Conservation (phyloP, 2,113 vertebrate genomes). For the Chrysemys picta region DNA sequence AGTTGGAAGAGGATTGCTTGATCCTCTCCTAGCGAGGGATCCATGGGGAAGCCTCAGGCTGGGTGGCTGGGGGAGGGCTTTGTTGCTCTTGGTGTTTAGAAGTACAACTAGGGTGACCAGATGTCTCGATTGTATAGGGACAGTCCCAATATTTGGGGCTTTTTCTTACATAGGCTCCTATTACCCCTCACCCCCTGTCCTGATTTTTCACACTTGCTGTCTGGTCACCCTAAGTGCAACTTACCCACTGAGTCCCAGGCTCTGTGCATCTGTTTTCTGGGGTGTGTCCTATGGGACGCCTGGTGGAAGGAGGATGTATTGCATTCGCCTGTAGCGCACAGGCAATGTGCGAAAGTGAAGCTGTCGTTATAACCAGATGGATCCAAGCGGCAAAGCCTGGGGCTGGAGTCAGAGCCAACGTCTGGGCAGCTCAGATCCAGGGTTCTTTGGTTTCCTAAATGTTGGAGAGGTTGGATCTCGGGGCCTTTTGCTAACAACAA, state of each 20-base stretch:
- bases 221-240: too few relatives aligned
- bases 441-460: background rate
- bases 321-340: background rate
- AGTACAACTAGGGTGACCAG: background rate
- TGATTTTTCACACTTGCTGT: too few relatives aligned
- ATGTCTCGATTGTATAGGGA: too few relatives aligned
- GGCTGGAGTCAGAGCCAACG: background rate
- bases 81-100: background rate
- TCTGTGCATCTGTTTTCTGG: too few relatives aligned
- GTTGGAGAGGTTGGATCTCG: too few relatives aligned
- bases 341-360: too few relatives aligned
- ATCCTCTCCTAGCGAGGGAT: background rate
- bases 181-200: too few relatives aligned
- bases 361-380: background rate
- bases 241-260: background rate
- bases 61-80: background rate
- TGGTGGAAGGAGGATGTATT: background rate
- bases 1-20: too few relatives aligned
- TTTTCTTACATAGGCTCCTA: too few relatives aligned
- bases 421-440: background rate
- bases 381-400: background rate
- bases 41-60: too few relatives aligned
- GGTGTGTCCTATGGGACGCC: too few relatives aligned
- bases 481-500: background rate
- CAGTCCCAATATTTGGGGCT: too few relatives aligned